These are phyloP conservation scores for Lydus trimaculatus DNA, from an alignment of 2,888 invertebrate species.

Conservation along the genomic window DNA sequence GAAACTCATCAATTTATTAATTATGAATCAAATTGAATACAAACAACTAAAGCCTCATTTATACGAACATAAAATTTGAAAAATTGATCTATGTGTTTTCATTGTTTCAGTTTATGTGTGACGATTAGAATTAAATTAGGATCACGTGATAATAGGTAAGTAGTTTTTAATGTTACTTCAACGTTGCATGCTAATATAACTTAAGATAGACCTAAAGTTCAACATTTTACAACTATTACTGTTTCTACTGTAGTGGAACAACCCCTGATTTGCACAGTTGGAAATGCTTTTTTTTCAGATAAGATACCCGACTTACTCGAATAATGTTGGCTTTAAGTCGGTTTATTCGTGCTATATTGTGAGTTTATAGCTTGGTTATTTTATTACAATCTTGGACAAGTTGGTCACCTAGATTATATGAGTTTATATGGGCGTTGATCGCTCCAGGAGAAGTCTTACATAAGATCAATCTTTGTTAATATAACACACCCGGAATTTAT, in stretches of 20 bases:
- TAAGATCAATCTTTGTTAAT: background rate
- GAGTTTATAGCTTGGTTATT: background rate
- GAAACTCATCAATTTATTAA: background rate
- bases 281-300: background rate
- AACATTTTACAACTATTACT: background rate
- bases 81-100: no score
- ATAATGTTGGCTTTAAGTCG: background rate
- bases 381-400: background rate
- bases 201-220: constrained; percentile 38
- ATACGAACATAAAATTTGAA: no score
- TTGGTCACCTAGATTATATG: background rate
- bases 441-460: background rate
- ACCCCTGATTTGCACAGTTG: background rate
- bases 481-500: background rate
- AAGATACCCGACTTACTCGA: background rate
- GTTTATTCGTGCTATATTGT: background rate
- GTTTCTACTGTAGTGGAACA: no score
- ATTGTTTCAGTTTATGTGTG: constrained; percentile 26
- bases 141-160: constrained; percentile 48
- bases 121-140: constrained; percentile 40
- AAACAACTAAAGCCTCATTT: background rate
- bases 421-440: background rate
- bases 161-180: constrained; percentile 47
- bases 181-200: constrained; percentile 50
- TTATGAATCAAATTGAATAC: background rate